Evolutionary conservation across 2,797 vertebrate genomes (phyloP).

Genomic region (Pangasius macronema): DNA sequence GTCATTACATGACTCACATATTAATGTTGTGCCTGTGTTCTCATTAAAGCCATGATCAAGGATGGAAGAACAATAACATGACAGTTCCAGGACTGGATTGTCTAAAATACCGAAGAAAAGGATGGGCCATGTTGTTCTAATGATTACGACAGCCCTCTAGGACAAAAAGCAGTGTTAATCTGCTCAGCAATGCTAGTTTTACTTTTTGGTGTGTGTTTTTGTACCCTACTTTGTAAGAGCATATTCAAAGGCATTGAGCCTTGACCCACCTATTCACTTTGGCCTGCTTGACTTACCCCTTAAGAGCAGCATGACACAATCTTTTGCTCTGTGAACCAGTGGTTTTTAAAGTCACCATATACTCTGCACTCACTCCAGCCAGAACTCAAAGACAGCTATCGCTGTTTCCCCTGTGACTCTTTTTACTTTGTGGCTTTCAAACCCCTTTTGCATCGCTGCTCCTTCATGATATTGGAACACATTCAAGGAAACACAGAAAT

Average conservation of each 20-base stretch:
- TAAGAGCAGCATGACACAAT: constrained; percentile 62
- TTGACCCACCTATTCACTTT: constrained; percentile 58
- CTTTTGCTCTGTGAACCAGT: constrained; percentile 50
- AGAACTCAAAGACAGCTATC: constrained; percentile 23
- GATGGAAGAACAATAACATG: background rate
- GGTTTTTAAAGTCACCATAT: constrained; percentile 34
- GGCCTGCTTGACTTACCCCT: constrained; percentile 42
- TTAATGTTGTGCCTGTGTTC: background rate
- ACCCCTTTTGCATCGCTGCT: background rate
- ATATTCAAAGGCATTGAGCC: constrained; percentile 55
- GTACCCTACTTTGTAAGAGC: constrained; percentile 49
- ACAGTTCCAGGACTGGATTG: background rate
- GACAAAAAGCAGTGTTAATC: constrained; percentile 48
- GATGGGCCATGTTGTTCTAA: background rate
- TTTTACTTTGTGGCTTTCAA: constrained; percentile 16
- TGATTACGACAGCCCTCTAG: background rate
- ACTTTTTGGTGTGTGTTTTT: constrained; percentile 34
- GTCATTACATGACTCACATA: background rate
- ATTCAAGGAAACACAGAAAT: background rate
- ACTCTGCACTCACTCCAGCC: background rate
- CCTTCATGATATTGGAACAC: background rate
- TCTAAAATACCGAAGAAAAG: background rate
- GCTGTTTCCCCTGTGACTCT: constrained; percentile 20
- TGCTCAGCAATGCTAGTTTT: constrained; percentile 65
- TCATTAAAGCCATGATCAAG: background rate